Conservation (phyloP, 2,888 invertebrate genomes). For the Meteorus colon region DNA sequence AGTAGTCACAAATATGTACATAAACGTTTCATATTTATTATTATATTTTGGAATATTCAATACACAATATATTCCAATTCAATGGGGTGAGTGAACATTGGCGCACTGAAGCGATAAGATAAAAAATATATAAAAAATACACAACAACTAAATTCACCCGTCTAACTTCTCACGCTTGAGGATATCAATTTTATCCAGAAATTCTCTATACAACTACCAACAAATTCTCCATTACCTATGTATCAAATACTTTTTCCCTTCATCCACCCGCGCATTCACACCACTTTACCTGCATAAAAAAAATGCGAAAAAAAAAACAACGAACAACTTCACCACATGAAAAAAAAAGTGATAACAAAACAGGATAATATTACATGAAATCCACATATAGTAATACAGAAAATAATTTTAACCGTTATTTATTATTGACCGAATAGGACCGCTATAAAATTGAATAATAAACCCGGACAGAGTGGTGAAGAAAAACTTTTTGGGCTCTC, state of each 20-base stretch:
- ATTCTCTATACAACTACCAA: neutral
- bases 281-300: neutral
- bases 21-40: neutral
- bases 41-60: constrained; percentile 4
- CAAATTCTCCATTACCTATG: neutral
- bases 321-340: neutral
- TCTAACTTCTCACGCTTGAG: neutral
- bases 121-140: neutral
- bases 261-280: no score
- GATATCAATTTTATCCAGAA: neutral
- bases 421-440: neutral
- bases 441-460: constrained; percentile 8
- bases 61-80: neutral
- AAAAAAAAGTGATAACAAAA: neutral
- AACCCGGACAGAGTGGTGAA: neutral
- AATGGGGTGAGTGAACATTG: constrained; percentile 8
- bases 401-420: neutral
- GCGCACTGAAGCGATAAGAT: neutral
- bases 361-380: neutral
- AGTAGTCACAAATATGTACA: neutral
- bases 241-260: neutral
- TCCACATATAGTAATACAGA: neutral
- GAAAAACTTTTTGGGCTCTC: neutral
- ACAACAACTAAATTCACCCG: neutral
- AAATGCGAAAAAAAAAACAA: neutral